Evolutionary conservation across 2,888 invertebrate genomes (phyloP), one percentile per base, ranked within the genome.

Genomic region (Pogonocherus hispidulus): DNA sequence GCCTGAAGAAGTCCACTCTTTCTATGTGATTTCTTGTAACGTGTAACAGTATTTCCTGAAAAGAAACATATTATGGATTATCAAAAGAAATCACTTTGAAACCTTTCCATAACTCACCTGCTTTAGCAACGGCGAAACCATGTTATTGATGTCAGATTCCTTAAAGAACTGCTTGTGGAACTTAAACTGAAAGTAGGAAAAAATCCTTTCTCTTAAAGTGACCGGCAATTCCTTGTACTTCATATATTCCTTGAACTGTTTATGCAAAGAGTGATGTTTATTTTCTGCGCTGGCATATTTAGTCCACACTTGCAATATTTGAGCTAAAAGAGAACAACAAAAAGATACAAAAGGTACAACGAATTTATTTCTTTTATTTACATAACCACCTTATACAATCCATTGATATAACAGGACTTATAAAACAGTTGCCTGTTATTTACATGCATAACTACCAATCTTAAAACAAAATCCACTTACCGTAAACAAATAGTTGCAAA

Each of bases 181-280:
- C 23, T 84, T 84, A 66, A 86, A 87, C 65, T 84, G 80, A 66
- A 83, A 85, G 63, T 84, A 87, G 3, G 73, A 69, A 1, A 83
- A 71, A 0, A 87, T 77, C 41, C 84, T 82, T 16, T 81, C 78
- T 67, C 84, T 82, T 59, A 86, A 79, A 1, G 71, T 52, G 0
- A 75, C 71, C 0, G 87, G 85, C 9, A 87, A 74, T 70, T 85
- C 85, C 65, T 86, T 87, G 71, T 85, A 84, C 1, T 79, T 82
- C 79, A 86, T 84, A 64, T 85, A 87, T 46, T 86, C 86, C 35
- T 82, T 78, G 20, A 87, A 75, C 70, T 87, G 86, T 57, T 85
- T 83, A 6, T 78, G 69, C 23, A 81, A 63, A 14, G 76, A 76
- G 64, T 79, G 75, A 63, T 80, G 82, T 52, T 82, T 82, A 46